Base-by-base conservation (phyloP, 2,113 vertebrate genomes). In the Garra rufa region DNA sequence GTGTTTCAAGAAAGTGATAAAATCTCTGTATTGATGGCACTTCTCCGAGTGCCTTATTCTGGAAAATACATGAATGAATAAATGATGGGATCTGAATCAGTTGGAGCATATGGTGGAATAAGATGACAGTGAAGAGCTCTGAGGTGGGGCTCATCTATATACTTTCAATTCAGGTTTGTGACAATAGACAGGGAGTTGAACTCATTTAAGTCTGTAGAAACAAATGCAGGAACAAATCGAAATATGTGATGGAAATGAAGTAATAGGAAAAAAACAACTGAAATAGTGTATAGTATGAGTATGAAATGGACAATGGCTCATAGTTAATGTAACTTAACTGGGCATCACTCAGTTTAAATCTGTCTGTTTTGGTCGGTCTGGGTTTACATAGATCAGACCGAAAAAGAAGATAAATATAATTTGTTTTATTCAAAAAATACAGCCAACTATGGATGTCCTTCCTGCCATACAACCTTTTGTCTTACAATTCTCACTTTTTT, bases 1-100 rank as follows among this genome's bases (percentile, higher is more conserved):
- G 17, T 41, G 59, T 70, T 87, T 87, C 74, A 59, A 85, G 38
- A 26, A 82, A 75, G 78, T 80, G 57, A 84, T 80, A 80, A 38
- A 84, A 87, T 76, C 57, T 81, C 50, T 19, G 21, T 84, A 70
- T 85, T 34, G 38, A 76, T 87, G 70, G 38, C 26, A 52, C 9
- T 61, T n/a, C 48, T 74, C 9, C 0, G 55, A 76, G 78, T 34
- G 7, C 50, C 19, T 46, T 75, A 50, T 75, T 71, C 21, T 52
- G 14, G 59, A 69, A 75, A 65, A 55, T 57, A 57, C 38, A 74
- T 21, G 69, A 74, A 44, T 59, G 44, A 84, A 84, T 80, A 57
- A 84, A 84, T 70, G 9, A 76, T 76, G 77, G 48, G 8, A 46
- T 71, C 71, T 76, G 13, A 65, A 83, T 46, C 17, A 21, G 57